Conservation (phyloP, 2,888 invertebrate species). For the Phytoseiulus persimilis region DNA sequence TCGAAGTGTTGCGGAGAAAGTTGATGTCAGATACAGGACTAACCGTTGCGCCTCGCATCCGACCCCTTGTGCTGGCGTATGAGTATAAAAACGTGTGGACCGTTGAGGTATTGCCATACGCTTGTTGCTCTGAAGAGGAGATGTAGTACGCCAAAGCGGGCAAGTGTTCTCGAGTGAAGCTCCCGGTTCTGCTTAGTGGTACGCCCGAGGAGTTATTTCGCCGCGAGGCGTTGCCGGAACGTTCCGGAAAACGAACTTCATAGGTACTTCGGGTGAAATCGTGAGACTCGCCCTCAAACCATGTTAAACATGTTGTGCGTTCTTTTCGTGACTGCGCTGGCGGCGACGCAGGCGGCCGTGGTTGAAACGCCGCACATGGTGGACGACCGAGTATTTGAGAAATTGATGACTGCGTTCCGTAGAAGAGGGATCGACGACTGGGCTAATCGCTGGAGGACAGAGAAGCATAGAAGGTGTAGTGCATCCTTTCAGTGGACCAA, state of each 20-base stretch:
- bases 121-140: background rate
- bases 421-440: background rate
- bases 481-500: no score
- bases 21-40: background rate
- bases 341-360: background rate
- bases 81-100: background rate
- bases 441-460: background rate
- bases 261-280: background rate
- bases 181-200: background rate
- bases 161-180: background rate
- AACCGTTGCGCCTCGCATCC: background rate
- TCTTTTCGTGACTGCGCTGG: background rate
- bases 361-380: background rate
- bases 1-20: background rate
- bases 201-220: no score
- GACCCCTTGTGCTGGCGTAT: background rate
- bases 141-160: background rate
- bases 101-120: background rate
- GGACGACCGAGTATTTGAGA: constrained; percentile 10
- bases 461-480: background rate
- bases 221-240: no score
- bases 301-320: background rate
- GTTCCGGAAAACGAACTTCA: background rate
- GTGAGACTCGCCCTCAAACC: background rate
- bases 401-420: background rate